Percentiles rank a stretch among this genome's conserved stretches.
These are phyloP conservation scores for Podarcis raffonei DNA, from an alignment of 2,113 vertebrate genomes.

Conservation along the genomic window DNA sequence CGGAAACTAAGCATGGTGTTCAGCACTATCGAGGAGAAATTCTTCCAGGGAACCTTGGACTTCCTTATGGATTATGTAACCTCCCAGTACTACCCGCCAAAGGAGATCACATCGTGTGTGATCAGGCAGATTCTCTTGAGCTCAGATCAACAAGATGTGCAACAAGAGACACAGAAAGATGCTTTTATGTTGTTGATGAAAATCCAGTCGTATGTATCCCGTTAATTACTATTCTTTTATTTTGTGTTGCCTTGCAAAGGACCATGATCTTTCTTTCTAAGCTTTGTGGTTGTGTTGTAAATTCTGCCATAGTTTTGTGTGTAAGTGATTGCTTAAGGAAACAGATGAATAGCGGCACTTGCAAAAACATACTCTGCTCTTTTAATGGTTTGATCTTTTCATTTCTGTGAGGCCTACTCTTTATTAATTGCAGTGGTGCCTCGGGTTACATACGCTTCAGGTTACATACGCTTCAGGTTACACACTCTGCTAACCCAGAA, in stretches of 20 bases:
- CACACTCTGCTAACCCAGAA: too few species aligned
- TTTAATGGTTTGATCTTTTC: background rate
- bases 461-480: too few species aligned
- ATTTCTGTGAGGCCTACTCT: background rate
- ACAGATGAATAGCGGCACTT: background rate
- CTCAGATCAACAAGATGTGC: constrained; percentile 67
- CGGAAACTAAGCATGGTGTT: constrained; percentile 85
- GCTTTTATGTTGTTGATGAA: constrained; percentile 90
- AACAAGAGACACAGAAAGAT: constrained; percentile 77
- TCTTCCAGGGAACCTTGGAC: constrained; percentile 86
- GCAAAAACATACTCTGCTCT: background rate
- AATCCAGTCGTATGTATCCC: constrained; percentile 85
- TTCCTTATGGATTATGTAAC: constrained; percentile 89
- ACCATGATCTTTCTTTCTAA: background rate
- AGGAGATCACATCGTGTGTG: constrained; percentile 81
- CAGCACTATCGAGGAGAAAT: constrained; percentile 88
- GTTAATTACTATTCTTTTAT: background rate
- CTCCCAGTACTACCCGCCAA: constrained; percentile 80
- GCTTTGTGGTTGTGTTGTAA: background rate
- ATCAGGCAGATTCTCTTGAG: constrained; percentile 83
- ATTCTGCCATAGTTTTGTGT: background rate
- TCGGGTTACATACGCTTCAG: too few species aligned
- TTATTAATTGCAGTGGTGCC: too few species aligned
- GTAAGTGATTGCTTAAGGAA: background rate
- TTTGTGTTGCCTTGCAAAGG: background rate